Base-by-base conservation (phyloP, 1,140 invertebrate genomes). In the Euwallacea fornicatus region DNA sequence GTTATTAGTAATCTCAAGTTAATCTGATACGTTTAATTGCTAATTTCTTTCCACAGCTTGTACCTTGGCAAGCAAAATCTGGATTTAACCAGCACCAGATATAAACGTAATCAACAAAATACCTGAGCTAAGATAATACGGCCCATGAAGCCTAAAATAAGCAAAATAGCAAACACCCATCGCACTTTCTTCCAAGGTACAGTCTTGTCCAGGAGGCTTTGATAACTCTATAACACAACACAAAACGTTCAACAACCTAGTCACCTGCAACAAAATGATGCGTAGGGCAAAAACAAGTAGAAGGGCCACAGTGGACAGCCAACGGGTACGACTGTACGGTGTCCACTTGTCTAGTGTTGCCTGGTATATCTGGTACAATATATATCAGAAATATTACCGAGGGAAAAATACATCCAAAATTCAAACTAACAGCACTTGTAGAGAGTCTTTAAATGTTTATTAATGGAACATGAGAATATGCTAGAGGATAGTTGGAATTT, bases 211-310 rank as follows among this genome's bases (percentile, higher is more conserved):
- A 81, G 77, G 76, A 82, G 76, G 76, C 78, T 79, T 77, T 81
- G 80, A 76, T 82, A 82, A 74, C 76, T 79, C 81, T 82, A 82
- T 53, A 82, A 81, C 75, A 81, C 64, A 78, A 67, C 75, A 78
- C 76, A 74, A 79, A 59, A 76, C 69, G 42, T 33, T 58, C n/a
- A 56, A 77, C 68, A 73, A 73, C 53, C 75, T 69, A 75, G 81
- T 82, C 81, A 86, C 86, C 83, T 89, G 87, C 75, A 87, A 84
- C 67, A 85, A 82, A 75, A 87, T 83, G 79, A 89, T 85, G 79
- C 86, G 83, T 69, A 88, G 77, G 68, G 87, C 81, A 81, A 89
- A 89, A 75, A 84, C 73, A 44, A 83, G 74, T 78, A 89, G 76
- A 16, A 89, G 79, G 42, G 85, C 75, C 71, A 83, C 81, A 70